Evolutionary conservation across 2,113 vertebrate genomes (phyloP), one percentile per base, ranked within the genome.

Genomic region (Pomatorhinus ruficollis): DNA sequence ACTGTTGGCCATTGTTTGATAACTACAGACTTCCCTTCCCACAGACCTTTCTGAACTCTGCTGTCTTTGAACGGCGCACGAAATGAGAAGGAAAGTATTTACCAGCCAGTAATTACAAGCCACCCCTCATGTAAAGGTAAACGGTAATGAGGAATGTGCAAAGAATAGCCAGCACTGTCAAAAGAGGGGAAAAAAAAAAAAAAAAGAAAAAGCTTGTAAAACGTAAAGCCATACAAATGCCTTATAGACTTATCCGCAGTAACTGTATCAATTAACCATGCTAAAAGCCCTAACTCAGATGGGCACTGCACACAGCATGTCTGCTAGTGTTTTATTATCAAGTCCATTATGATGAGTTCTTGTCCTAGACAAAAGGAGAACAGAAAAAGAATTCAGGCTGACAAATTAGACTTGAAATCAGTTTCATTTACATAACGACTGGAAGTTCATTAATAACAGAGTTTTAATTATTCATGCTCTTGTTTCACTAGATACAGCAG

Each of bases 391-490:
- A 98, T 98, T 96, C 98, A 97, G 97, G 97, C 98, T 98, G 98
- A 99, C 98, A 99, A 98, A 98, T 99, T 98, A 98, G 97, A 98
- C 98, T 98, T 98, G 97, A 98, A 98, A 98, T 98, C 93, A 98
- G 98, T 97, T 98, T 98, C 98, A 99, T 98, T 98, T 99, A 98
- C 98, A 98, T 98, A 98, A 98, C 97, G 98, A 98, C 97, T 98
- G 97, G 97, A 99, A 99, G 98, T 98, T 98, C 98, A 98, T 99
- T 98, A 99, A 99, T 99, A 98, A 98, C 97, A 93, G 97, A 92
- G 96, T 98, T 99, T 99, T 98, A 98, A 98, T 98, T 98, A 99
- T 99, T 98, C 98, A 99, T 98, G 98, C 96, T 98, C 98, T 98
- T 99, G 98, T 99, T 99, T 98, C 98, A 98, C 98, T 97, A 97